Conservation (phyloP, 2,888 invertebrate genomes). For the Ormyrus thymus region DNA sequence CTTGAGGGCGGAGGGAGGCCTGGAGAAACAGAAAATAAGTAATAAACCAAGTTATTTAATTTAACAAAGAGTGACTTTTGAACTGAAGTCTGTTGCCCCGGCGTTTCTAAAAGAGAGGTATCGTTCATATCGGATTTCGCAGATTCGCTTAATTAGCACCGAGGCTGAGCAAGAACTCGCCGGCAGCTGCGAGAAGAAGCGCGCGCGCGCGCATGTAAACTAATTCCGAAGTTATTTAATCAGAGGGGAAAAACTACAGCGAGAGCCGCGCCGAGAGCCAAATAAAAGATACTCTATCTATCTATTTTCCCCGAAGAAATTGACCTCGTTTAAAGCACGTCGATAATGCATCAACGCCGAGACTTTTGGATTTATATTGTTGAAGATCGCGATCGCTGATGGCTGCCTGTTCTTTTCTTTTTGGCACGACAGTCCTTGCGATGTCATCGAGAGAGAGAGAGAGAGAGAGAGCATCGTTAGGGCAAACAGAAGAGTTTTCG, state of each 20-base stretch:
- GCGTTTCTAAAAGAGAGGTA: background rate
- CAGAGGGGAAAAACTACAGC: slow-evolving; percentile 57
- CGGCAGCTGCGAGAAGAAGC: slow-evolving; percentile 55
- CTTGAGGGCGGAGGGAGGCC: background rate
- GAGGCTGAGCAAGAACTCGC: background rate
- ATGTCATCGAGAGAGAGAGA: background rate
- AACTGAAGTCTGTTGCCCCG: background rate
- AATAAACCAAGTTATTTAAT: slow-evolving; percentile 26
- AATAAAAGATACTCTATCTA: background rate
- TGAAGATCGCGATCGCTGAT: no score
- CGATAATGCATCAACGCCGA: background rate
- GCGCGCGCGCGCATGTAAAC: slow-evolving; percentile 58
- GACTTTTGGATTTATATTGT: no score
- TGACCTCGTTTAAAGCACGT: background rate
- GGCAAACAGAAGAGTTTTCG: background rate
- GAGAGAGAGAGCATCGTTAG: background rate
- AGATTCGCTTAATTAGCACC: slow-evolving; percentile 68
- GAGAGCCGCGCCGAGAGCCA: background rate
- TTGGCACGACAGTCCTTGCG: background rate
- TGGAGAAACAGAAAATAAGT: slow-evolving; percentile 14
- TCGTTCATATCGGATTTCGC: slow-evolving; percentile 64
- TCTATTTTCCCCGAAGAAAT: background rate
- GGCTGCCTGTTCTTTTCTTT: no score
- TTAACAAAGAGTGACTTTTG: slow-evolving; percentile 18
- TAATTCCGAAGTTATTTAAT: slow-evolving; percentile 72